phyloP scores from a whole-genome alignment of 2,113 vertebrate species.

The Dolichallabes microphthalmus region DNA sequence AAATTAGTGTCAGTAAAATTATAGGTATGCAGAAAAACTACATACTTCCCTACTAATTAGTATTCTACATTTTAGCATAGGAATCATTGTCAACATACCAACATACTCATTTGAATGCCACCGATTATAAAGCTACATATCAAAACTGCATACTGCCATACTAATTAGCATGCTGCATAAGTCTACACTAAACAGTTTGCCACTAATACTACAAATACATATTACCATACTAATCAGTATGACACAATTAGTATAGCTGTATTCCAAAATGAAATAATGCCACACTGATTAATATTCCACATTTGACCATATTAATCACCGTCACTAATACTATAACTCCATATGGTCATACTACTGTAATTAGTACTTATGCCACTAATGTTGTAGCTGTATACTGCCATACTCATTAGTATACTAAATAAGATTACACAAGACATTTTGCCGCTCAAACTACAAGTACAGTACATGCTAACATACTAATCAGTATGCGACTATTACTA shows the following conservation, averaged over 20 bases:
- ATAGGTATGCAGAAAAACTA: background rate
- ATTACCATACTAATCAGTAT: too few species aligned
- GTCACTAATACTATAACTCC: too few species aligned
- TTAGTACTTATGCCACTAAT: background rate
- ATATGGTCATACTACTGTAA: background rate
- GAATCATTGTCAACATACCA: background rate
- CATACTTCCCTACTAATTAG: background rate
- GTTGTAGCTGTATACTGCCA: background rate
- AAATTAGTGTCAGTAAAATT: background rate
- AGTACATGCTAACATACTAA: background rate
- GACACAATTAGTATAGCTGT: too few species aligned
- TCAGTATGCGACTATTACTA: background rate
- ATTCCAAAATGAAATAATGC: too few species aligned
- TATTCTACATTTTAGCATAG: background rate
- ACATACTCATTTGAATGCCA: background rate
- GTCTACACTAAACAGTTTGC: too few species aligned
- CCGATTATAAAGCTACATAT: background rate
- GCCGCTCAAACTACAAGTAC: background rate
- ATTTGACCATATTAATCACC: too few species aligned
- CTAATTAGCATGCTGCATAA: too few species aligned
- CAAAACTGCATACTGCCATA: background rate
- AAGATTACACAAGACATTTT: too few species aligned
- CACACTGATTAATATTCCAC: too few species aligned
- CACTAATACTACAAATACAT: background rate
- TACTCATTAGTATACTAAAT: background rate